phyloP scores from a whole-genome alignment of 2,888 invertebrate genomes.

The Lamellibrachia columna region DNA sequence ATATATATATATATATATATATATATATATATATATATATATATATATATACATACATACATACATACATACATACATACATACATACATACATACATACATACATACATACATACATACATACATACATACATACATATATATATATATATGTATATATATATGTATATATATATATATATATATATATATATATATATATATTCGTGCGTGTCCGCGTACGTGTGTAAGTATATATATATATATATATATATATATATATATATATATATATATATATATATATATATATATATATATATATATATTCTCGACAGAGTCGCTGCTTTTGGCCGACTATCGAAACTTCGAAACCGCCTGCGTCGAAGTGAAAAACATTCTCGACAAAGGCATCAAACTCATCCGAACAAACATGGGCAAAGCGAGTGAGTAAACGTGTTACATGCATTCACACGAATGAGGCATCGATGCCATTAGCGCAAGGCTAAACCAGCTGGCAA shows the following conservation, averaged over 20 bases:
- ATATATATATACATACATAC: no score
- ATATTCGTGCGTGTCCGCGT: no score
- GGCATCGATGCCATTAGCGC: no score
- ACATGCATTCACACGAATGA: no score
- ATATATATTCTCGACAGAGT: neutral
- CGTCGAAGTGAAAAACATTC: neutral
- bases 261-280: neutral
- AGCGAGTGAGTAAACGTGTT: neutral
- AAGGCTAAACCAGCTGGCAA: no score
- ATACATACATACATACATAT: neutral
- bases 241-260: neutral
- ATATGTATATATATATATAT: neutral
- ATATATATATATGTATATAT: neutral
- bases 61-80: no score
- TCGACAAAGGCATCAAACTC: neutral
- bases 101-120: no score
- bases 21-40: no score
- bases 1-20: no score
- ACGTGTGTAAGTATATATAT: no score
- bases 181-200: neutral
- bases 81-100: no score
- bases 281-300: neutral
- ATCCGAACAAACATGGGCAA: neutral
- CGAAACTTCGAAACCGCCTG: neutral
- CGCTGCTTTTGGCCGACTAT: neutral